A percentile compares a stretch with the other conserved stretches of the same genome.
Conservation (phyloP, 2,888 invertebrate species). For the Agonum fuliginosum region DNA sequence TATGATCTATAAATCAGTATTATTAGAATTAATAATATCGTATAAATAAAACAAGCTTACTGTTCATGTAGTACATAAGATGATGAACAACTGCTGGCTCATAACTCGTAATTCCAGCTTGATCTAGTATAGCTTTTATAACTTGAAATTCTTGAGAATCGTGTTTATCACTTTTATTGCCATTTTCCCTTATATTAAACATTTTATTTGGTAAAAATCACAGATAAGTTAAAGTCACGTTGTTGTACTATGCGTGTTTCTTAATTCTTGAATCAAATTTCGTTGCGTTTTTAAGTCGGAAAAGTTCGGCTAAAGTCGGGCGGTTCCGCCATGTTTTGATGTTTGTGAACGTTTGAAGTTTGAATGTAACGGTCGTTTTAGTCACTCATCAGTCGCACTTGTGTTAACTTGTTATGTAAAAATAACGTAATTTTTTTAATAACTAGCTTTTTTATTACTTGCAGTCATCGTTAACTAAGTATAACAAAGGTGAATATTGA, state of each 20-base stretch:
- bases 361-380: conserved; percentile 1
- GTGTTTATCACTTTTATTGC: not conserved
- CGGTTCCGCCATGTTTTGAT: conserved; percentile 31
- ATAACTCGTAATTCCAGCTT: conserved; percentile 53
- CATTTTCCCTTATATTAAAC: conserved; percentile 4
- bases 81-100: conserved; percentile 55
- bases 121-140: conserved; percentile 44
- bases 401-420: not conserved
- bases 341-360: not conserved
- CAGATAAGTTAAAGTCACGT: not conserved
- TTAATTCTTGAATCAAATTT: not conserved
- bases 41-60: conserved; percentile 47
- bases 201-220: conserved; percentile 1
- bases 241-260: not conserved
- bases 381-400: not conserved
- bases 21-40: conserved; percentile 1
- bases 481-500: not conserved
- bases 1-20: conserved; percentile 57
- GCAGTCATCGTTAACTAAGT: not conserved
- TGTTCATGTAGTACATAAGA: conserved; percentile 52
- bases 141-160: conserved; percentile 8
- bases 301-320: conserved; percentile 6
- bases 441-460: not conserved
- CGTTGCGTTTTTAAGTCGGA: not conserved
- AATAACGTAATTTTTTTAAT: conserved; percentile 3